Evolutionary conservation across 2,797 vertebrate genomes (phyloP), one percentile per base, ranked within the genome.

Genomic region (Sebastes kiyomatsui): DNA sequence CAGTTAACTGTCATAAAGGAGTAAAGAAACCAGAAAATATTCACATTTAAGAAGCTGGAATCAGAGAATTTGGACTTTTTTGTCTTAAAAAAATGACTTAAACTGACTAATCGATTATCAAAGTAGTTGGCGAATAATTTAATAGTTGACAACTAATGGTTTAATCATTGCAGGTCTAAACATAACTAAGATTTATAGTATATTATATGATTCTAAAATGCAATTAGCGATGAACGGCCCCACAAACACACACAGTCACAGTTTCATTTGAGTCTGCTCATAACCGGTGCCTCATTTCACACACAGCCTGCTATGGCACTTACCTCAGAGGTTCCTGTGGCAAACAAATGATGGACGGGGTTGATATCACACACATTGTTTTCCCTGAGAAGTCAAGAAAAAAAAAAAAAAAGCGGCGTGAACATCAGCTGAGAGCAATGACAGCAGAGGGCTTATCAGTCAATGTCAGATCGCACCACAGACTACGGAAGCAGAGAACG

Each of bases 301-400:
- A 75, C 61, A 33, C 59, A 75, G 30, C 33, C 56, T 71, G 60
- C 23, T 7, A 33, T 11, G 56, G 2, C 20, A 69, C 88, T 91
- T 91, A 99, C 99, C 97, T 99, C 99, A 65, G 96, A 76, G 0
- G 97, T 97, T 69, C 99, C 99, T 55, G 97, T 93, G 81, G 98
- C 98, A 76, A 99, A 97, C 84, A 99, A 94, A 72, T 98, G 96
- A 93, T 99, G 99, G 7, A 95, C 93, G 2, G 96, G 93, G 89
- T 99, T 99, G 92, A 99, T 97, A 93, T 99, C 98, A 38, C 99
- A 99, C 54, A 95, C 97, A 3, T 98, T 99, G 90, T 97, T 97
- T 92, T 97, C 97, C 73, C 98, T 99, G 78, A 30, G 66, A 58
- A 70, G 58, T 23, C 14, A 64, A 78, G 55, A 30, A 18, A 46